These are phyloP conservation scores for Urocolius indicus DNA, from an alignment of 2,113 vertebrate genomes.

Conservation along the genomic window DNA sequence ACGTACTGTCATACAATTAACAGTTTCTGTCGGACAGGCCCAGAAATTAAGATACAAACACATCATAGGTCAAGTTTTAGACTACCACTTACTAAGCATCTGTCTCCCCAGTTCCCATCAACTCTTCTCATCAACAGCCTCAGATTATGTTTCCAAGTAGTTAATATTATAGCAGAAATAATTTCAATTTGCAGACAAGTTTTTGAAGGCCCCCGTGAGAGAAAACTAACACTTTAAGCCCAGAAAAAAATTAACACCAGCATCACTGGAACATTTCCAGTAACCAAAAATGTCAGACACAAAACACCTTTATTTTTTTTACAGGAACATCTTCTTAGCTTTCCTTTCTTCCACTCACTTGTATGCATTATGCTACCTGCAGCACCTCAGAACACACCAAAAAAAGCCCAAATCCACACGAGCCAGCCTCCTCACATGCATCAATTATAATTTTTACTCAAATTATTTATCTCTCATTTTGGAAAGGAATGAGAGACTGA, in stretches of 20 bases:
- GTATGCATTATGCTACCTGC: background rate
- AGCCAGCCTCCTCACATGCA: background rate
- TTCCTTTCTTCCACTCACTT: background rate
- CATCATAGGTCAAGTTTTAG: background rate
- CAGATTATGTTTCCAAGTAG: background rate
- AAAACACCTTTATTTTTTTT: background rate
- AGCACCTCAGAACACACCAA: background rate
- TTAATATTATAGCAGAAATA: background rate
- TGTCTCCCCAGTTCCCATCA: background rate
- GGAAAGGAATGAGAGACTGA: background rate
- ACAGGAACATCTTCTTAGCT: background rate
- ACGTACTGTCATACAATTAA: background rate
- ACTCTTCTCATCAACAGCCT: background rate
- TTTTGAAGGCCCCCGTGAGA: background rate
- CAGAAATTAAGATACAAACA: slow-evolving; percentile 3
- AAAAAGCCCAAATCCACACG: background rate
- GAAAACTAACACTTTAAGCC: background rate
- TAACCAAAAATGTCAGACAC: background rate
- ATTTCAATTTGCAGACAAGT: background rate
- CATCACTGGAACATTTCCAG: background rate
- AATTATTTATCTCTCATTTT: too few species aligned
- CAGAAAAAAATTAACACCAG: background rate
- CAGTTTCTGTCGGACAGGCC: background rate
- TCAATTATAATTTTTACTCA: background rate
- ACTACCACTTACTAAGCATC: background rate